Evolutionary conservation across 2,888 invertebrate genomes (phyloP).

Genomic region (Epinotia brunnichana): DNA sequence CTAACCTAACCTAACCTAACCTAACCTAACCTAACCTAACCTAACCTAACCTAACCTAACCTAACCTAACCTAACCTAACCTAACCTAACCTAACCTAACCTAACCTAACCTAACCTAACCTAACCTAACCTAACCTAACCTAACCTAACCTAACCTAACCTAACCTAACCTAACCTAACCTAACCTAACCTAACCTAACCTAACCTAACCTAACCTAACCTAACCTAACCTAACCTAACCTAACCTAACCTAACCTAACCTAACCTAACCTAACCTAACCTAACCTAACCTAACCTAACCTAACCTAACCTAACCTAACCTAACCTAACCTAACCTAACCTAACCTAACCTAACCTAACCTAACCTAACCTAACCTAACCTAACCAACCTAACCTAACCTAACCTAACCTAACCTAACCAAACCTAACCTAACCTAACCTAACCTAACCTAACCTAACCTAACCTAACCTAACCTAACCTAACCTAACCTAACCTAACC

Average conservation of each 20-base stretch:
- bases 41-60: slow-evolving; percentile 31
- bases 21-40: slow-evolving; percentile 27
- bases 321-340: slow-evolving; percentile 28
- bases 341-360: not conserved
- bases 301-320: slow-evolving; percentile 30
- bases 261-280: slow-evolving; percentile 28
- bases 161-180: slow-evolving; percentile 38
- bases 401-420: not conserved
- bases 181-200: slow-evolving; percentile 38
- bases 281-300: slow-evolving; percentile 28
- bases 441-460: no score
- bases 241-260: slow-evolving; percentile 28
- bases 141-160: slow-evolving; percentile 39
- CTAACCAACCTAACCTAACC: not conserved
- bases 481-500: no score
- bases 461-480: no score
- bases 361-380: no score
- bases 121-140: slow-evolving; percentile 34
- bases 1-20: not conserved
- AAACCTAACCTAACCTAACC: not conserved
- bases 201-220: slow-evolving; percentile 27
- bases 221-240: slow-evolving; percentile 28
- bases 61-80: slow-evolving; percentile 30
- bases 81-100: slow-evolving; percentile 28
- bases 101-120: slow-evolving; percentile 29